Evolutionary conservation across 2,888 invertebrate species (phyloP).

Genomic region (Apotomis turbidana): DNA sequence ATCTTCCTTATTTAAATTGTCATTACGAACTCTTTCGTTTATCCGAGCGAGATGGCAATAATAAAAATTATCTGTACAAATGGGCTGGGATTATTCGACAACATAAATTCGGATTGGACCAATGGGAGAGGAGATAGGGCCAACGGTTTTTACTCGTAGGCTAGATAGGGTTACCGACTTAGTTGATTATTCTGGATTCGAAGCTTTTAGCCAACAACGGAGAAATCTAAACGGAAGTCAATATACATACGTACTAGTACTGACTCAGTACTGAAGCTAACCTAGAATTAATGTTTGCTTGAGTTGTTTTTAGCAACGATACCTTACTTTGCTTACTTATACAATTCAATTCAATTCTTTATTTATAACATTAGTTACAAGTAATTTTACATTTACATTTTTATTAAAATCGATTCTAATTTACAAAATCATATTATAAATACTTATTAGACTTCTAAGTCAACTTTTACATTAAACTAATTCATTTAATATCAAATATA

Average conservation of each 20-base stretch:
- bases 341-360: too few species aligned
- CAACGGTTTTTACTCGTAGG: conserved; percentile 76
- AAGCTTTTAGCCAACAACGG: not conserved
- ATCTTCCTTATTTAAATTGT: conserved; percentile 83
- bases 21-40: conserved; percentile 83
- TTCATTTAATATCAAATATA: too few species aligned
- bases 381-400: too few species aligned
- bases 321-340: too few species aligned
- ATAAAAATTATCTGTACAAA: conserved; percentile 85
- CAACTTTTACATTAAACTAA: too few species aligned
- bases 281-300: too few species aligned
- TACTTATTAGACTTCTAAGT: too few species aligned
- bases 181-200: conserved; percentile 37
- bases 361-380: too few species aligned
- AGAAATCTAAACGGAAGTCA: not conserved
- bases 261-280: not conserved
- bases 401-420: too few species aligned
- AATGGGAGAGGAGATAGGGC: conserved; percentile 80
- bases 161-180: conserved; percentile 62
- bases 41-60: conserved; percentile 82
- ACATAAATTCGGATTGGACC: conserved; percentile 83
- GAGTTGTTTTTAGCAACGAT: too few species aligned
- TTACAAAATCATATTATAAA: too few species aligned
- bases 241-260: too few species aligned
- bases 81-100: conserved; percentile 81